Base-by-base conservation (phyloP, 2,888 invertebrate genomes). In the Schizaphis graminum region DNA sequence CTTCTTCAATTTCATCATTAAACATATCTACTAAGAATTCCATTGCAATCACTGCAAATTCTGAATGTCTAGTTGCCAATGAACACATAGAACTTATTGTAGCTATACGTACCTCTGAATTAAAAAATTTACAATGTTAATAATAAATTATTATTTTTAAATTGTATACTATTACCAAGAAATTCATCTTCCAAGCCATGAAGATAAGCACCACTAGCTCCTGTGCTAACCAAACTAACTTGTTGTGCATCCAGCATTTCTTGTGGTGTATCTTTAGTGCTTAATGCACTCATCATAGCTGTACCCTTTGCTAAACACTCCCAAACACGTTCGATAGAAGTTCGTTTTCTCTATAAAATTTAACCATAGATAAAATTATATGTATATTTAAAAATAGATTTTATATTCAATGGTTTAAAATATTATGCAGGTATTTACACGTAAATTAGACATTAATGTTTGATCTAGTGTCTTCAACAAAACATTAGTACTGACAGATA, bases 21-120 rank as follows among this genome's bases (percentile, higher is more conserved):
- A 99, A 99, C 99, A 99, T 99, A 96, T 99, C 99, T 2, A 99
- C 99, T 88, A 99, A 97, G 96, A 99, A 99, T 96, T 99, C 99
- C 67, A 99, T 96, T 0, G 98, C 98, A 56, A 98, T 97, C 92
- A 97, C 97, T 0, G 99, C 99, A 96, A 99, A 99, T 84, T 97
- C 97, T 0, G 97, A 96, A 95, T 98, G 98, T 95, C 97, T 97
- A 95, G 98, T 96, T 0, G 99, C 98, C 95, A 99, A 96, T 95
- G 97, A 96, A 95, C 99, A 99, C 90, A 99, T 97, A 0, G 99
- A 99, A 95, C 99, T 98, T 0, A 99, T 98, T 0, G 99, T 97
- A 0, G 99, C 99, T 94, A 98, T 98, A 94, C 99, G 97, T 0
- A 99, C 99, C 97, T 99, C 98, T 97, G 96, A 61, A 91, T 26